Evolutionary conservation across 2,888 invertebrate genomes (phyloP).

Genomic region (Apotomis turbidana): DNA sequence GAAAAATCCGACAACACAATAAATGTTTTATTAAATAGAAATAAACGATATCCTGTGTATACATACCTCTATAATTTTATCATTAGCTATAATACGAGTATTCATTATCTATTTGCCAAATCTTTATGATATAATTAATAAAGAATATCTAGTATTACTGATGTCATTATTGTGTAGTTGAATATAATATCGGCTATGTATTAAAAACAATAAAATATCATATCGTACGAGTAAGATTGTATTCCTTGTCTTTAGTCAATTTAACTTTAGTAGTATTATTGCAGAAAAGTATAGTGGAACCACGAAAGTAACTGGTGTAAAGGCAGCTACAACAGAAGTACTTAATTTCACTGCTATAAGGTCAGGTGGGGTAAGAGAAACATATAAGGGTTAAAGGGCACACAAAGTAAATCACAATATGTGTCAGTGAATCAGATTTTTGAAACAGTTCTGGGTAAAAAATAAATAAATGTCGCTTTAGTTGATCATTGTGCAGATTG

Average conservation of each 20-base stretch:
- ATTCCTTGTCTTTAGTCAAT: constrained; percentile 3
- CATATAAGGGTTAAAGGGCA: too few relatives aligned
- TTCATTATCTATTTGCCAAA: constrained; percentile 29
- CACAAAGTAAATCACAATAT: too few relatives aligned
- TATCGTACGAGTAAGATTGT: constrained; percentile 21
- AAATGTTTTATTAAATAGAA: not conserved
- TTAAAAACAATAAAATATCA: constrained; percentile 27
- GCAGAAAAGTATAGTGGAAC: not conserved
- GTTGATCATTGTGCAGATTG: too few relatives aligned
- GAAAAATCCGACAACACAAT: constrained; percentile 18
- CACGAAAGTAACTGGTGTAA: not conserved
- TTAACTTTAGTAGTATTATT: not conserved
- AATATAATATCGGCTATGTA: constrained; percentile 14
- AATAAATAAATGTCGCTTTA: too few relatives aligned
- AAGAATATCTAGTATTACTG: constrained; percentile 15
- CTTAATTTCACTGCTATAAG: too few relatives aligned
- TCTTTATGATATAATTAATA: constrained; percentile 10
- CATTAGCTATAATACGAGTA: not conserved
- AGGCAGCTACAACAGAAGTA: not conserved
- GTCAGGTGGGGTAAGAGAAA: too few relatives aligned
- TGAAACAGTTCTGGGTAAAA: too few relatives aligned
- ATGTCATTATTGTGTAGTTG: constrained; percentile 12
- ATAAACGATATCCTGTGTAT: not conserved
- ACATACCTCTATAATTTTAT: constrained; percentile 7
- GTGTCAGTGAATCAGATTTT: too few relatives aligned